Base-by-base conservation (phyloP, 2,888 invertebrate genomes). In the Brachyopa scutellaris region DNA sequence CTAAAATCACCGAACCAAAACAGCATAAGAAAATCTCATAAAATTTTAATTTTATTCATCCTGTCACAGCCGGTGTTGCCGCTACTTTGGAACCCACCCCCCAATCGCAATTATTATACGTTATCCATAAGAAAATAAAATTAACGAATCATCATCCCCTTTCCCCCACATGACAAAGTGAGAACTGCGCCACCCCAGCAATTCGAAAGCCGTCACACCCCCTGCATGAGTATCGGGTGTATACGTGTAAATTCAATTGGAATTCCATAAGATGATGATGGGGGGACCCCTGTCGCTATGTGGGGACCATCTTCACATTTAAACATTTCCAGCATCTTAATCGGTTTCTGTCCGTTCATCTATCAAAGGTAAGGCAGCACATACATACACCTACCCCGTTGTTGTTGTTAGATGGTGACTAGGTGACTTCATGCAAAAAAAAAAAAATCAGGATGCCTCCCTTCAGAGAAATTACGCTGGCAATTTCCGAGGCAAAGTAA, bases 31-130 rank as follows among this genome's bases (percentile, higher is more conserved):
- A 64, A 80, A 80, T 80, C 69, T 64, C 76, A 80, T 80, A 69
- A 80, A 74, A 76, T 76, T 69, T 64, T 80, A 80, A 76, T 80
- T 80, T 64, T 69, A 70, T 76, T 80, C 76, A 76, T 70, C 69
- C 69, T 47, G 76, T n/a, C n/a, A n/a, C 49, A 42, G 53, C 47
- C 53, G 53, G 31, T 21, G 3, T 29, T 2, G 5, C 51, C 31
- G 29, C 13, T 13, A 2, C 26, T 8, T 29, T 15, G 11, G 19
- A n/a, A 8, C 7, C 49, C 4, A 1, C 49, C 9, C n/a, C 6
- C n/a, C 1, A 1, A 53, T 67, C 59, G 79, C 79, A 74, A 80
- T 80, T 69, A 80, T 74, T 57, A 69, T 62, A 74, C 74, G 69
- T 74, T 62, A 74, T 80, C 57, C 69, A 64, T 62, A 57, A 62